A percentile compares a stretch with the other conserved stretches of the same genome.
Evolutionary conservation across 1,140 invertebrate genomes (phyloP).

Genomic region (Bombus waltoni): DNA sequence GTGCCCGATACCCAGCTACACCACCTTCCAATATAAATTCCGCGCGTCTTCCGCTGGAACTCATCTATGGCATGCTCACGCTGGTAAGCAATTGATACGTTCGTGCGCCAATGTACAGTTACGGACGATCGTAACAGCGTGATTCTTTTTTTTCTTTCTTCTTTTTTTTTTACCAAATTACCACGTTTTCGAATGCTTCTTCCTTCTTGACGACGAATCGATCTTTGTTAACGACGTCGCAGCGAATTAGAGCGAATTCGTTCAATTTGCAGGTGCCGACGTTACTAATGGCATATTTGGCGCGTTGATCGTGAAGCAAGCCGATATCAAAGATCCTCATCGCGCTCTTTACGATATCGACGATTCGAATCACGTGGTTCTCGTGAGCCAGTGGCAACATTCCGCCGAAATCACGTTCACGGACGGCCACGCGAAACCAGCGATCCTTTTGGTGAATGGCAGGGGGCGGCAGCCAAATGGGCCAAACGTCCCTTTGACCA

Average conservation of each 20-base stretch:
- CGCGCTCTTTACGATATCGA: slow-evolving; percentile 90
- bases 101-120: neutral
- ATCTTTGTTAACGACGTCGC: no score
- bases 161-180: neutral
- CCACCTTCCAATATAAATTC: slow-evolving; percentile 92
- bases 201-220: neutral
- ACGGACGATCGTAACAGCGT: neutral
- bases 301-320: slow-evolving; percentile 89
- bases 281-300: slow-evolving; percentile 91
- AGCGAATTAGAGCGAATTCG: neutral
- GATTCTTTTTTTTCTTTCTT: no score
- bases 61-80: slow-evolving; percentile 90
- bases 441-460: slow-evolving; percentile 84
- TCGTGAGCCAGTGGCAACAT: slow-evolving; percentile 90
- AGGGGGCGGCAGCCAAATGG: slow-evolving; percentile 81
- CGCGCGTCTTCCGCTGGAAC: slow-evolving; percentile 88
- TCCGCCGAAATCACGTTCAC: slow-evolving; percentile 64
- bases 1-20: slow-evolving; percentile 91
- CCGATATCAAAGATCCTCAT: slow-evolving; percentile 87
- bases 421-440: slow-evolving; percentile 82
- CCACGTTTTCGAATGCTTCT: neutral
- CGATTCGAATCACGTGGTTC: slow-evolving; percentile 88
- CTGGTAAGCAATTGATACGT: slow-evolving; percentile 77
- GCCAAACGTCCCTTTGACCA: slow-evolving; percentile 78
- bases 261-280: slow-evolving; percentile 84